These are phyloP conservation scores for Pseudochaenichthys georgianus DNA, from an alignment of 2,797 vertebrate species.

Conservation along the genomic window DNA sequence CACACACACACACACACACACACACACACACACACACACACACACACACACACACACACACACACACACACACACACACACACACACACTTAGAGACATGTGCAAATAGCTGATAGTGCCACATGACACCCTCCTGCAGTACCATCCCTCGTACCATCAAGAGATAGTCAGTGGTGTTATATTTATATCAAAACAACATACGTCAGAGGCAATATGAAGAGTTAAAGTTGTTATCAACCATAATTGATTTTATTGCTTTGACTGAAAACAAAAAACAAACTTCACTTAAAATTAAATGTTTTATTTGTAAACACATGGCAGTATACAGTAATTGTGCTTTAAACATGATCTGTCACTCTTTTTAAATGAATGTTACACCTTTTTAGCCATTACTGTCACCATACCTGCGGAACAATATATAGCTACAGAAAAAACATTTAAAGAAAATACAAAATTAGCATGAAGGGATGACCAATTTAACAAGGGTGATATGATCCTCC, in stretches of 20 bases:
- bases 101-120: slow-evolving; percentile 74
- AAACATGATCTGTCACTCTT: background rate
- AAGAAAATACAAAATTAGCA: no score
- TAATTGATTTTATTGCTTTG: background rate
- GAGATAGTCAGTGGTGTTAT: background rate
- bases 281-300: background rate
- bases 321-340: slow-evolving; percentile 30
- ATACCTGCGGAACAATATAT: background rate
- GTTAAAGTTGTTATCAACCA: background rate
- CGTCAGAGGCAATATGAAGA: background rate
- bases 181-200: slow-evolving; percentile 9
- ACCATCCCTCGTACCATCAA: slow-evolving; percentile 21
- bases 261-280: background rate
- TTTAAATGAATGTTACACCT: slow-evolving; percentile 1
- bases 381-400: background rate
- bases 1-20: no score
- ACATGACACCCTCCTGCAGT: slow-evolving; percentile 25
- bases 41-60: no score
- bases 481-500: background rate
- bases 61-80: no score
- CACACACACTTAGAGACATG: slow-evolving; percentile 34
- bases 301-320: slow-evolving; percentile 38
- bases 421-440: background rate
- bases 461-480: background rate
- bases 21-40: no score